phyloP scores from a whole-genome alignment of 2,888 invertebrate species.

The Leptopterna dolabrata region DNA sequence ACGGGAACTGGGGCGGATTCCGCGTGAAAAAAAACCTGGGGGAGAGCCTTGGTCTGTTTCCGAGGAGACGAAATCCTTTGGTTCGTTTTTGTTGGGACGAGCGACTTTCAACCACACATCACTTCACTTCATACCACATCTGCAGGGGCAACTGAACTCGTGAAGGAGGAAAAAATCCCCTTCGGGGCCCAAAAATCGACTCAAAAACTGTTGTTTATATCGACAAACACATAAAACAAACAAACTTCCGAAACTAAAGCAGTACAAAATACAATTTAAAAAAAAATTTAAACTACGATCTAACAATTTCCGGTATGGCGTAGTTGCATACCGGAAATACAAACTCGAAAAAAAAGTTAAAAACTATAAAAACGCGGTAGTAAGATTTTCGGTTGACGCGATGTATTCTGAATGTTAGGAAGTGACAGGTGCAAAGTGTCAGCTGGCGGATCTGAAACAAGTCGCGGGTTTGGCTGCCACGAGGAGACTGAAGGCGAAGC shows the following conservation, averaged over 20 bases:
- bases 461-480: conserved; percentile 5
- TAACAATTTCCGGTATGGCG: neutral
- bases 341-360: neutral
- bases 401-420: neutral
- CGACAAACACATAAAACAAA: neutral
- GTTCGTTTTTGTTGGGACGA: neutral
- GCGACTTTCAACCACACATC: neutral
- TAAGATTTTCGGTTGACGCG: neutral
- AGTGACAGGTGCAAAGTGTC: neutral
- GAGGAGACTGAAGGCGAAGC: conserved; percentile 52
- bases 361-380: neutral
- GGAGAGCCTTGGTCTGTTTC: neutral
- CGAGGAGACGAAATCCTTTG: neutral
- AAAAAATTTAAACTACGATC: neutral
- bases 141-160: neutral
- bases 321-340: neutral
- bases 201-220: neutral
- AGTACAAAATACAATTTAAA: no score
- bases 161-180: neutral
- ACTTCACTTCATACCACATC: neutral
- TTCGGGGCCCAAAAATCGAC: neutral
- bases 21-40: neutral
- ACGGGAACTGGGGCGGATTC: conserved; percentile 17
- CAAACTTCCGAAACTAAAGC: neutral
- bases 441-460: neutral